These are phyloP conservation scores for Anguilla anguilla DNA, from an alignment of 2,797 vertebrate species.

Conservation along the genomic window DNA sequence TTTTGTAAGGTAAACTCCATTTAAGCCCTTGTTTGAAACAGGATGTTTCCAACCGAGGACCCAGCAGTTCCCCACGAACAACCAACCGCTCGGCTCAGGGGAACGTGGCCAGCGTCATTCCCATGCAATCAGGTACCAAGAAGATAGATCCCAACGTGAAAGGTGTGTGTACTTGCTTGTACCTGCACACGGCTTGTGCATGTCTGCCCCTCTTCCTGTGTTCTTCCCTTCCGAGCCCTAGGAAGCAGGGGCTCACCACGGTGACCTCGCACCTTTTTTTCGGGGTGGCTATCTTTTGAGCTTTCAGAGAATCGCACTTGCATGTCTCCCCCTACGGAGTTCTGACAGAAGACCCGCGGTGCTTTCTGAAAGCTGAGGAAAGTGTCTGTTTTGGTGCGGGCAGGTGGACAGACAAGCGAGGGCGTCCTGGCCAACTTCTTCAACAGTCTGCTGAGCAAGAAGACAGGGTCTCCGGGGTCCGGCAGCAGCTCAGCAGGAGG, in stretches of 20 bases:
- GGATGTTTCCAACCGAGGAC: slow-evolving; percentile 91
- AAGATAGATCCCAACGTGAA: slow-evolving; percentile 88
- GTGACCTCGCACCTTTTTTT: neutral
- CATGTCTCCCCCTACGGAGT: neutral
- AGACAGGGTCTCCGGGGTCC: slow-evolving; percentile 88
- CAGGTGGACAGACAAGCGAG: slow-evolving; percentile 95
- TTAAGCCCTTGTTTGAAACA: slow-evolving; percentile 53
- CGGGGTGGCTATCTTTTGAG: neutral
- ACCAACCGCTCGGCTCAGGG: slow-evolving; percentile 90
- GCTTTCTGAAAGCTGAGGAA: neutral
- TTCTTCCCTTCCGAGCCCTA: neutral
- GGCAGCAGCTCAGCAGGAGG: slow-evolving; percentile 77
- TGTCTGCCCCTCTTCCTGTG: neutral
- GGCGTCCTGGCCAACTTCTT: slow-evolving; percentile 98
- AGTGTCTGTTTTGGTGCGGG: slow-evolving; percentile 3
- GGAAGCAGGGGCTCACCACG: neutral
- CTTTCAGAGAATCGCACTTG: neutral
- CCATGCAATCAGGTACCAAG: slow-evolving; percentile 89
- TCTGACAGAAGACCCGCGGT: neutral
- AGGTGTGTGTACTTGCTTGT: slow-evolving; percentile 65
- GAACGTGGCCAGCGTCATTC: slow-evolving; percentile 92
- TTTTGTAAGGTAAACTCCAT: neutral
- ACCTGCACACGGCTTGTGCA: neutral
- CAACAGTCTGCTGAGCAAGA: slow-evolving; percentile 97
- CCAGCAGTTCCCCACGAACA: slow-evolving; percentile 92